Conservation (phyloP, 2,113 vertebrate species). For the Probosciger aterrimus region DNA sequence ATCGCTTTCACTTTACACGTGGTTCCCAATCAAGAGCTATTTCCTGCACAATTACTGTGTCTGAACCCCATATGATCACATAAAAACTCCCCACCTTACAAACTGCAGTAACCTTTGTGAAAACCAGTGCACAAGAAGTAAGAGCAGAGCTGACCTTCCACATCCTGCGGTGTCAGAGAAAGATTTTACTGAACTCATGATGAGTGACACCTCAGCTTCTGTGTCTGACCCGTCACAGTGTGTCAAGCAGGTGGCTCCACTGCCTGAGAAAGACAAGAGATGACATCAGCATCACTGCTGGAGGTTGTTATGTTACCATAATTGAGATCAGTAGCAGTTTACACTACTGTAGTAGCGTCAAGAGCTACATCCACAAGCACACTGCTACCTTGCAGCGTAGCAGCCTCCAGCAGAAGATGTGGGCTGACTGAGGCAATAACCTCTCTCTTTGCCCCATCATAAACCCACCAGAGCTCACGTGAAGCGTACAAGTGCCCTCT, state of each 20-base stretch:
- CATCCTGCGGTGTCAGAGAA: constrained; percentile 69
- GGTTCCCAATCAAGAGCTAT: background rate
- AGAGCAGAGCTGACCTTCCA: constrained; percentile 81
- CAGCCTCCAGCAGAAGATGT: accelerated
- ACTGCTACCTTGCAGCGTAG: background rate
- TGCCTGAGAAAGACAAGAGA: constrained; percentile 73
- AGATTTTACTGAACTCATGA: constrained; percentile 81
- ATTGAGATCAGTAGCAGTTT: accelerated
- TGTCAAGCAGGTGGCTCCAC: constrained; percentile 88
- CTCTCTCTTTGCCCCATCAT: accelerated
- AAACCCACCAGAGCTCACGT: accelerated
- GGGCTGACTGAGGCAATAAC: too few species aligned
- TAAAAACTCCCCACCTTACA: accelerated
- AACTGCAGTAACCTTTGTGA: background rate
- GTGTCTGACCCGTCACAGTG: constrained; percentile 92
- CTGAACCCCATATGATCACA: background rate
- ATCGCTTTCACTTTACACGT: background rate
- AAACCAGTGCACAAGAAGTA: background rate
- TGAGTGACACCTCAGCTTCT: constrained; percentile 81
- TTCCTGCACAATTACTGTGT: background rate
- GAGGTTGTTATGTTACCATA: accelerated
- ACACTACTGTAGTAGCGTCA: accelerated
- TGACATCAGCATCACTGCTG: background rate
- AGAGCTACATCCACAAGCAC: background rate
- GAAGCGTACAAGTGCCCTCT: background rate